phyloP scores from a whole-genome alignment of 2,113 vertebrate genomes.

The Osmerus mordax region DNA sequence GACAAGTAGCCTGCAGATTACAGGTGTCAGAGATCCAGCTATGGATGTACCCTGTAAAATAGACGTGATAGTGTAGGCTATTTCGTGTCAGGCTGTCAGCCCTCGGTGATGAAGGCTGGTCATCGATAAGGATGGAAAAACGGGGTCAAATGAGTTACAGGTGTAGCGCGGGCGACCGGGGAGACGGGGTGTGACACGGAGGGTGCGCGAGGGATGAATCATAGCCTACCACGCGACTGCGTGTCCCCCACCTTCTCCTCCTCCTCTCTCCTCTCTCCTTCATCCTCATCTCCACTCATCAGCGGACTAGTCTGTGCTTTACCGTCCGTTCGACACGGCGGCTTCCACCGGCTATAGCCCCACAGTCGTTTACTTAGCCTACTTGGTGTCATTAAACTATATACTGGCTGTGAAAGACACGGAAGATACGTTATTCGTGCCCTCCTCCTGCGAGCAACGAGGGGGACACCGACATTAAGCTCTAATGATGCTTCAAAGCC shows the following conservation, averaged over 20 bases:
- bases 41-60: too few relatives aligned
- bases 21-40: background rate
- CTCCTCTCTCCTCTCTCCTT: conserved; percentile 24
- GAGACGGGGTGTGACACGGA: conserved; percentile 60
- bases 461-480: conserved; percentile 38
- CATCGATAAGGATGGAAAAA: conserved; percentile 28
- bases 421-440: background rate
- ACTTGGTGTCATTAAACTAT: too few relatives aligned
- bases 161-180: conserved; percentile 44
- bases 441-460: background rate
- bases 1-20: too few relatives aligned
- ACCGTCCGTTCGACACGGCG: background rate
- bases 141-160: conserved; percentile 60
- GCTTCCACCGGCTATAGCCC: too few relatives aligned
- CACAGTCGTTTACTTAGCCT: too few relatives aligned
- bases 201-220: conserved; percentile 53
- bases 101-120: conserved; percentile 34
- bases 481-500: conserved; percentile 11
- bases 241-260: conserved; percentile 13
- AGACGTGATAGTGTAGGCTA: too few relatives aligned
- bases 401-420: background rate
- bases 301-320: conserved; percentile 31
- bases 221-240: conserved; percentile 36
- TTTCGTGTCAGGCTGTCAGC: conserved; percentile 13
- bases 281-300: conserved; percentile 48